Evolutionary conservation across 2,888 invertebrate species (phyloP), one percentile per base, ranked within the genome.

Genomic region (Tetropium fuscum): DNA sequence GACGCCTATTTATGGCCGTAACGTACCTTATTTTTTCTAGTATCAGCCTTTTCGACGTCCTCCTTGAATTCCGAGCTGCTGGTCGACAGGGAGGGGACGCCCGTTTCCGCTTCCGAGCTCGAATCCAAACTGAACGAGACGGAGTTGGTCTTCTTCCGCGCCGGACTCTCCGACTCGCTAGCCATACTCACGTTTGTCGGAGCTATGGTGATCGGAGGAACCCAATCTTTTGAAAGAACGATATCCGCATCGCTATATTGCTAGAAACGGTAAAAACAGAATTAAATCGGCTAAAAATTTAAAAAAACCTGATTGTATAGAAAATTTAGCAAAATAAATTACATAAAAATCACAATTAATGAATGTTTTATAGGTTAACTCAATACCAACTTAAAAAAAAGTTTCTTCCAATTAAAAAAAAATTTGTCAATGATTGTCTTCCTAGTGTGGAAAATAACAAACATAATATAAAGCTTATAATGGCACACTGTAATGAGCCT

Each of bases 221-320:
- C 92, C 91, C 93, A 94, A 67, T 93, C 93, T 63, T 92, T 90
- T 32, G 93, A 92, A 73, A 94, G 84, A 61, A 94, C 92, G 76
- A 94, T 93, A 80, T 94, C 94, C 57, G 94, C 93, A 82, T 94
- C 94, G 78, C 92, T 92, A 82, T 93, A 94, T 69, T 91, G 88
- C 85, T 88, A 76, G 8, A 61, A 54, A 47, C 56, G 19, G 45
- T 19, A 45, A 44, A 57, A 15, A 6, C 6, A 3, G 6, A n/a
- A 15, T 7, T 7, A 36, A 13, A 2, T 16, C 6, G 36, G 6
- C n/a, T n/a, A n/a, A n/a, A n/a, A n/a, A n/a, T n/a, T n/a, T n/a
- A n/a, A n/a, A n/a, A n/a, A n/a, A n/a, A n/a, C n/a, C n/a, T n/a
- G n/a, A n/a, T n/a, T n/a, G n/a, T n/a, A n/a, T n/a, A n/a, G n/a